Evolutionary conservation across 2,888 invertebrate genomes (phyloP).

Genomic region (Hyppa rectilinea): DNA sequence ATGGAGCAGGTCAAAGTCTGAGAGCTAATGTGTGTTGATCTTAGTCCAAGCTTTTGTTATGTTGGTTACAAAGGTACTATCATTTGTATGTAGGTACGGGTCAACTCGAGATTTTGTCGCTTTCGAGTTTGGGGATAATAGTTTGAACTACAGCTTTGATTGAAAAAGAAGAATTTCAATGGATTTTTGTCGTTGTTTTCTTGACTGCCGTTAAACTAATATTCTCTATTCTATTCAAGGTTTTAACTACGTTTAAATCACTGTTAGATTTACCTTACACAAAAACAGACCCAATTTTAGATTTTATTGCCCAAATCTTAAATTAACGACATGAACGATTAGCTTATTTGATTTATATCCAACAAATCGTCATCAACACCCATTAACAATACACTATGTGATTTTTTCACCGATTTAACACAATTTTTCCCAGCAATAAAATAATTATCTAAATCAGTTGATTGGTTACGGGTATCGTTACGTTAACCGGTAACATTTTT

Average conservation of each 20-base stretch:
- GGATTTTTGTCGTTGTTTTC: neutral
- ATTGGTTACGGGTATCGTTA: conserved; percentile 57
- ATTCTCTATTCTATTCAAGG: neutral
- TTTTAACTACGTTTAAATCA: conserved; percentile 33
- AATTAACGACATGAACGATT: conserved; percentile 36
- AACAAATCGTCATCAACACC: conserved; percentile 52
- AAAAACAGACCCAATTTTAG: conserved; percentile 26
- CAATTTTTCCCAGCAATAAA: conserved; percentile 61
- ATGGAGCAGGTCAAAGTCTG: conserved; percentile 83
- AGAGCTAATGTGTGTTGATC: conserved; percentile 88
- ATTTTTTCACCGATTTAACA: conserved; percentile 50
- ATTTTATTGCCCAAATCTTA: conserved; percentile 7
- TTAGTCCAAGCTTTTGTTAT: conserved; percentile 80
- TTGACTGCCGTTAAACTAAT: neutral
- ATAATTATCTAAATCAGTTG: conserved; percentile 66
- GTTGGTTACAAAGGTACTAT: conserved; percentile 70
- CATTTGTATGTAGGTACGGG: conserved; percentile 32
- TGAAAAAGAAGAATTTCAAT: neutral
- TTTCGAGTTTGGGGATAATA: conserved; percentile 40
- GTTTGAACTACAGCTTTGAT: neutral
- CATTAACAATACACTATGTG: conserved; percentile 39
- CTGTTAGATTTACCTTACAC: conserved; percentile 12
- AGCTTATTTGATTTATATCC: conserved; percentile 51
- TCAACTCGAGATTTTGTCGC: conserved; percentile 16
- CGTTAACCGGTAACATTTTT: conserved; percentile 57